Base-by-base conservation (phyloP, 2,113 vertebrate genomes). In the Globicephala melas region DNA sequence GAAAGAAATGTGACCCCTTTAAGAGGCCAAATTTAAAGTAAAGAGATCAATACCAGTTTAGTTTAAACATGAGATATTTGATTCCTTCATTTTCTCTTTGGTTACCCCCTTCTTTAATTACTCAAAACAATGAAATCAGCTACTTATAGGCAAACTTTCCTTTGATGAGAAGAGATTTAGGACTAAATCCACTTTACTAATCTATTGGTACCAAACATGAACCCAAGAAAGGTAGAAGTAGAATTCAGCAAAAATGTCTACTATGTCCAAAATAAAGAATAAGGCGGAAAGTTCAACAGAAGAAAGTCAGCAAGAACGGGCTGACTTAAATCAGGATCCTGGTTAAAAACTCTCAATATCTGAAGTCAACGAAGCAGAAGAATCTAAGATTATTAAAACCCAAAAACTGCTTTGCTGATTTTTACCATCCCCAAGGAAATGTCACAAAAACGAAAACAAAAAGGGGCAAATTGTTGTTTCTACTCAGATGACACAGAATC, bases 201-300 rank as follows among this genome's bases (percentile, higher is more conserved):
- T 47, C 53, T 84, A 81, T 6, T 77, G 23, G 20, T 87, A 94
- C 6, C 50, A 92, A 92, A 89, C 18, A 60, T 28, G 3, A 92
- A 90, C 25, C 21, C 76, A 74, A 96, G 80, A 95, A 92, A 90
- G 47, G 74, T 4, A 94, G 47, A 92, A 83, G 53, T 14, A 41
- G 85, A 95, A 97, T 88, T 82, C 11, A 90, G 31, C 77, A 94
- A 94, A 95, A 98, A 87, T 53, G 36, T 62, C 44, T 92, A 68
- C 17, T 53, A 62, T n/a, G 13, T 93, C 28, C 23, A 94, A 93
- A 97, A 82, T 73, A 89, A 96, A 90, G 33, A 90, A 11, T 47
- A 81, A 89, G 82, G 71, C 15, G 70, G 47, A 70, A 67, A 73
- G 15, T 90, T 94, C 31, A 94, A 90, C 41, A 82, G 28, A 95